Percentiles rank a stretch among this genome's conserved stretches.
phyloP scores from a whole-genome alignment of 2,797 vertebrate genomes.

The Acridotheres tristis region DNA sequence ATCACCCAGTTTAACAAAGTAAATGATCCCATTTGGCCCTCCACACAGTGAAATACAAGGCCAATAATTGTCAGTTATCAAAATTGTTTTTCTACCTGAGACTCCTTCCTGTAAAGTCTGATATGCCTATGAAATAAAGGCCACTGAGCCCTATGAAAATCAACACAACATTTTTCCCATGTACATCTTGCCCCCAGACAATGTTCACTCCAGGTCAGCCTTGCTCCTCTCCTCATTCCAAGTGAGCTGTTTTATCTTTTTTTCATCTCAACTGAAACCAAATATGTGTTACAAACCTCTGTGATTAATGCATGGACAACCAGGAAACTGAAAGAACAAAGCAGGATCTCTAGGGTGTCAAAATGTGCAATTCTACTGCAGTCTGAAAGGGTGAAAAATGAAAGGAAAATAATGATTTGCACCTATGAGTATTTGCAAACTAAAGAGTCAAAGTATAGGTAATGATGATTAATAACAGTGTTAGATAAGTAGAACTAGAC shows the following conservation, averaged over 20 bases:
- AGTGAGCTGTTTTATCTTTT: not conserved
- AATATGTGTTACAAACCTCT: not conserved
- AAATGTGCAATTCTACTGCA: not conserved
- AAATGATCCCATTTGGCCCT: not conserved
- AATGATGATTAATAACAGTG: not conserved
- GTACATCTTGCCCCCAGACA: not conserved
- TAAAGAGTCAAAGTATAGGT: not conserved
- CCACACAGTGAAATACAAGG: not conserved
- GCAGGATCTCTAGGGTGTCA: not conserved
- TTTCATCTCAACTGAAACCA: not conserved
- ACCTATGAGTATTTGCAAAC: not conserved
- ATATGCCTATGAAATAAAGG: not conserved
- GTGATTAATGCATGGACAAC: not conserved
- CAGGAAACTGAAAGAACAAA: not conserved
- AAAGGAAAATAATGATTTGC: not conserved
- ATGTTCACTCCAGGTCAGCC: not conserved
- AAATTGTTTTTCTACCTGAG: not conserved
- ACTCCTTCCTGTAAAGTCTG: not conserved
- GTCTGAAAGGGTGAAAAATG: not conserved
- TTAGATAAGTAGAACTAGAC: not conserved
- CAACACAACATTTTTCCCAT: not conserved
- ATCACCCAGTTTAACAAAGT: not conserved
- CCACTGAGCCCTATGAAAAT: not conserved
- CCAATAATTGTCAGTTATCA: not conserved
- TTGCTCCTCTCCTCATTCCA: not conserved